A percentile compares a stretch with the other conserved stretches of the same genome.
These are phyloP conservation scores for Bombus huntii DNA, from an alignment of 1,140 invertebrate genomes.

Conservation along the genomic window DNA sequence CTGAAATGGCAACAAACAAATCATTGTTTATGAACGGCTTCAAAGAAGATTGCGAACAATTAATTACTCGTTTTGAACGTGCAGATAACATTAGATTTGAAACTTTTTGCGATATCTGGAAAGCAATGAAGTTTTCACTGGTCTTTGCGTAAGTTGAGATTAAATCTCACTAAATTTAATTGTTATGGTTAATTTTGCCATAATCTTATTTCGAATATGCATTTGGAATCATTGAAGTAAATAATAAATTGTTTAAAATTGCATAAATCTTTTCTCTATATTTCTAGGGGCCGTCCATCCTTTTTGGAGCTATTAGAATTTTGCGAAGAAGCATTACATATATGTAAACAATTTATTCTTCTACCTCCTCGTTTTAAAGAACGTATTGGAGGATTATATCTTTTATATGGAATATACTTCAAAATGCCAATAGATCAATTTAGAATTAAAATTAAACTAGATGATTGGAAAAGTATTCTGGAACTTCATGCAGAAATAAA, in stretches of 20 bases:
- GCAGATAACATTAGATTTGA: slow-evolving; percentile 71
- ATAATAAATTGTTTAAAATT: neutral
- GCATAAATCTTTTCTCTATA: slow-evolving; percentile 24
- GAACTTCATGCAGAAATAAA: slow-evolving; percentile 72
- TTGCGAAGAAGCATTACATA: slow-evolving; percentile 76
- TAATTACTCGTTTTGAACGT: slow-evolving; percentile 72
- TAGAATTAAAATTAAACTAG: slow-evolving; percentile 74
- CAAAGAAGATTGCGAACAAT: slow-evolving; percentile 70
- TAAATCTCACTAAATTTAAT: neutral
- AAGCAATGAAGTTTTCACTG: slow-evolving; percentile 76
- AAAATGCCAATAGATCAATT: slow-evolving; percentile 74
- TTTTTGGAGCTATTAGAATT: slow-evolving; percentile 75
- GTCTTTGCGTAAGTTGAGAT: slow-evolving; percentile 74
- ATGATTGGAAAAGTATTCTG: slow-evolving; percentile 73
- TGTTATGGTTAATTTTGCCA: slow-evolving; percentile 13
- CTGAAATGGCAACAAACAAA: neutral
- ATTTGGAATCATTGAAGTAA: slow-evolving; percentile 9
- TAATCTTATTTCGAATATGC: neutral
- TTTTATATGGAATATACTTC: slow-evolving; percentile 79
- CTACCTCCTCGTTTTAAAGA: slow-evolving; percentile 69
- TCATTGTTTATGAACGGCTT: slow-evolving; percentile 33
- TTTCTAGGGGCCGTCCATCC: slow-evolving; percentile 69
- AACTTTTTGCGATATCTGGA: slow-evolving; percentile 76
- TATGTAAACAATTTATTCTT: slow-evolving; percentile 76
- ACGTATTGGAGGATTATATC: slow-evolving; percentile 76